Evolutionary conservation across 2,888 invertebrate genomes (phyloP).

Genomic region (Trachelus troglodyta): DNA sequence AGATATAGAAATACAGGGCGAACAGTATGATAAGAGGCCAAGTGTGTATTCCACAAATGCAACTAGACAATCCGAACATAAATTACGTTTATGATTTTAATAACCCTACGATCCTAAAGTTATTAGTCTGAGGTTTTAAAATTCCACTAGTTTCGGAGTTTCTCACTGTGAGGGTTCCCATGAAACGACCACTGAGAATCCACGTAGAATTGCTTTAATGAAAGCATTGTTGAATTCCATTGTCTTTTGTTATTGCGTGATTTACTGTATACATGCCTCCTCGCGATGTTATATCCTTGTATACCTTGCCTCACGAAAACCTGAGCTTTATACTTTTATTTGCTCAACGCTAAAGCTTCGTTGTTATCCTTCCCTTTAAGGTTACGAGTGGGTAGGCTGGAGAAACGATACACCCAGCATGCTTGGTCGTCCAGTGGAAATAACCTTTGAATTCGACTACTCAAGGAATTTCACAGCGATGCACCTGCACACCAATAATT

Average conservation of each 20-base stretch:
- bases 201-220: not conserved
- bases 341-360: not conserved
- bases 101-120: not conserved
- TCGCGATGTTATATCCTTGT: not conserved
- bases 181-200: not conserved
- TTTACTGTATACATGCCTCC: conserved; percentile 14
- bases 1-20: not conserved
- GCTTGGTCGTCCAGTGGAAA: conserved; percentile 75
- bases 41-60: not conserved
- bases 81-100: not conserved
- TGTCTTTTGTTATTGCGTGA: conserved; percentile 37
- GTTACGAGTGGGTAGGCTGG: conserved; percentile 90
- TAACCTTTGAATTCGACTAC: conserved; percentile 83
- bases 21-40: not conserved
- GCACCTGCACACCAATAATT: conserved; percentile 81
- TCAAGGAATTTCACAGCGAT: conserved; percentile 82
- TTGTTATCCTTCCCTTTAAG: conserved; percentile 61
- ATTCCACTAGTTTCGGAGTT: not conserved
- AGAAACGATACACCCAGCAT: conserved; percentile 75
- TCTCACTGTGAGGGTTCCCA: not conserved
- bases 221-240: conserved; percentile 19
- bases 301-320: not conserved
- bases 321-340: not conserved
- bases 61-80: not conserved
- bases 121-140: not conserved